A percentile compares a stretch with the other conserved stretches of the same genome.
Conservation (phyloP, 2,888 invertebrate species). For the Hemicrepidius hirtus region DNA sequence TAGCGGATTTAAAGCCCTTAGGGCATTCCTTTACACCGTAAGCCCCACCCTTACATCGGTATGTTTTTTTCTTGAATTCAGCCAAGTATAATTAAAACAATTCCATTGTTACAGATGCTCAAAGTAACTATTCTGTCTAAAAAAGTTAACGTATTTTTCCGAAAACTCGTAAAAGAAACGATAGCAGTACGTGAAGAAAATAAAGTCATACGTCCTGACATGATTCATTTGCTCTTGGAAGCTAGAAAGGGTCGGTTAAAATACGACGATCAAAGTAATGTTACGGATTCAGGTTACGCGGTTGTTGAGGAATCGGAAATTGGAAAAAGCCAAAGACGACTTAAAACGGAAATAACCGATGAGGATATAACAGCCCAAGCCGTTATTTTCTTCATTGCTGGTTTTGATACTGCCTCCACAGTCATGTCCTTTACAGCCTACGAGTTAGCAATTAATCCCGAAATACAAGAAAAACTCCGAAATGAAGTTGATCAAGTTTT, state of each 20-base stretch:
- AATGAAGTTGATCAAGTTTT: slow-evolving; percentile 12
- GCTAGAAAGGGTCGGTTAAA: slow-evolving; percentile 69
- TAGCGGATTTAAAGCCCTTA: slow-evolving; percentile 56
- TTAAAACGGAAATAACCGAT: slow-evolving; percentile 15
- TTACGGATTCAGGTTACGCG: slow-evolving; percentile 14
- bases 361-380: slow-evolving; percentile 28
- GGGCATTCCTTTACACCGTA: slow-evolving; percentile 14
- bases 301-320: slow-evolving; percentile 5
- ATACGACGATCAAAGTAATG: slow-evolving; percentile 56
- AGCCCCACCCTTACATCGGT: slow-evolving; percentile 24
- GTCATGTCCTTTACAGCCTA: slow-evolving; percentile 1
- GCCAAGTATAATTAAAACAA: too few species aligned
- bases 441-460: slow-evolving; percentile 22
- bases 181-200: slow-evolving; percentile 66
- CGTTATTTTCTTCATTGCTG: slow-evolving; percentile 16
- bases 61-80: too few species aligned
- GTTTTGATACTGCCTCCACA: slow-evolving; percentile 15
- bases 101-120: background rate
- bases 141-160: background rate
- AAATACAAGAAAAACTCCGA: slow-evolving; percentile 13
- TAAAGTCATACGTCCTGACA: slow-evolving; percentile 74
- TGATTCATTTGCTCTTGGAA: slow-evolving; percentile 75
- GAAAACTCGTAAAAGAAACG: slow-evolving; percentile 1
- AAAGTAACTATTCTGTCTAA: background rate
- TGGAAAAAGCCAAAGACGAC: slow-evolving; percentile 12